Base-by-base conservation (phyloP, 1,140 invertebrate species). In the Drosophila guanche region DNA sequence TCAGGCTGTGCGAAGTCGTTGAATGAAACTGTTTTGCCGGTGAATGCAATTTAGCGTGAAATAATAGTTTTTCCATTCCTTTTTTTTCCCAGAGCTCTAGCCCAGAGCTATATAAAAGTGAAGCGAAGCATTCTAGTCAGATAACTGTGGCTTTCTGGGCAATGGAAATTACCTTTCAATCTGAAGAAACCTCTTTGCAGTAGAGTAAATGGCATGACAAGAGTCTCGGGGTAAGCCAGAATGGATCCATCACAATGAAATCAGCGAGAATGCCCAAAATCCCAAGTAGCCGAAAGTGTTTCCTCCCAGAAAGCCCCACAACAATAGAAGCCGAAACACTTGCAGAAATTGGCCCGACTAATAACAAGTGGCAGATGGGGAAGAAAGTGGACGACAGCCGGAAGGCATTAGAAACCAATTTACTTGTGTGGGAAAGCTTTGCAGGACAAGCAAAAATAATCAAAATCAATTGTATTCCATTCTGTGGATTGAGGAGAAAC, bases 391-490 rank as follows among this genome's bases (percentile, higher is more conserved):
- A 40, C 58, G 20, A 29, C 68, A 57, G 71, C 70, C 56, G 51
- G 51, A 23, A 48, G 55, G 70, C 70, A 74, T 65, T 60, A 62
- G 73, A 70, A 85, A 81, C 57, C 81, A 85, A 85, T 86, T 86
- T 86, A 53, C 59, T 76, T 76, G 67, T 72, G 45, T 55, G 37
- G 47, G 51, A 59, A 52, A 37, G 14, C 29, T 8, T 3, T 33
- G 8, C 8, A 3, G 29, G 3, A 33, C 57, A 20, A 37, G 69
- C 67, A 69, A 62, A 73, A 73, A 77, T 68, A 77, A 86, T 57
- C 83, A 59, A 80, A 86, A 88, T 88, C 77, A 86, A 88, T 86
- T 88, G 73, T 86, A 66, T 62, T 75, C 51, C 51, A 37, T 23
- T 16, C 40, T 45, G 60, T 23, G 33, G 40, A 71, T 59, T 33